A percentile compares a stretch with the other conserved stretches of the same genome.
Conservation (phyloP, 2,113 vertebrate species). For the Barbus barbus region DNA sequence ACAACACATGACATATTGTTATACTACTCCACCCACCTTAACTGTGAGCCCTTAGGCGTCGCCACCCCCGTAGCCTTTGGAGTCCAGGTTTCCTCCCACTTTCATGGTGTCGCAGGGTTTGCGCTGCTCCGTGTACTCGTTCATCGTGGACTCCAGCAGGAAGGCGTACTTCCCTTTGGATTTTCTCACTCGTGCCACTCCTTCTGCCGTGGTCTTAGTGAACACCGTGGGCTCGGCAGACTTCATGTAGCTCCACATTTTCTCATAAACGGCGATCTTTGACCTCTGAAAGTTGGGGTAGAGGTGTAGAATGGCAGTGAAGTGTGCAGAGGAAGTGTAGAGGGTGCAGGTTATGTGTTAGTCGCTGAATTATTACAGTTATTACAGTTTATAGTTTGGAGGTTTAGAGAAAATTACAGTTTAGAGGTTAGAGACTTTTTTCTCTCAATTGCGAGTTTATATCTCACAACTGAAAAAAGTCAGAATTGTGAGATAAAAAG, state of each 20-base stretch:
- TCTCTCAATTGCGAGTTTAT: too few species aligned
- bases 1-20: slow-evolving; percentile 99
- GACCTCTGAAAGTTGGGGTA: slow-evolving; percentile 82
- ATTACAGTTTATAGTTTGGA: too few species aligned
- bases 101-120: slow-evolving; percentile 99
- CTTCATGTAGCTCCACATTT: slow-evolving; percentile 99
- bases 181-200: slow-evolving; percentile 95
- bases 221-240: slow-evolving; percentile 98
- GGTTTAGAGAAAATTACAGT: too few species aligned
- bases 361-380: too few species aligned
- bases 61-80: slow-evolving; percentile 99
- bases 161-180: slow-evolving; percentile 99
- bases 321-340: slow-evolving; percentile 45
- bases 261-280: slow-evolving; percentile 99
- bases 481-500: too few species aligned
- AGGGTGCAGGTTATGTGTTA: not conserved
- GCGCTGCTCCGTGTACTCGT: slow-evolving; percentile 98
- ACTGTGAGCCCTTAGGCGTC: slow-evolving; percentile 99
- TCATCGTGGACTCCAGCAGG: slow-evolving; percentile 99
- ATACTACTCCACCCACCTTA: slow-evolving; percentile 99
- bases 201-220: slow-evolving; percentile 95
- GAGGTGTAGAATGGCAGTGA: slow-evolving; percentile 40
- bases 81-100: slow-evolving; percentile 99
- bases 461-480: too few species aligned
- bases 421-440: too few species aligned